Conservation (phyloP, 2,113 vertebrate species). For the Aegithalos caudatus region DNA sequence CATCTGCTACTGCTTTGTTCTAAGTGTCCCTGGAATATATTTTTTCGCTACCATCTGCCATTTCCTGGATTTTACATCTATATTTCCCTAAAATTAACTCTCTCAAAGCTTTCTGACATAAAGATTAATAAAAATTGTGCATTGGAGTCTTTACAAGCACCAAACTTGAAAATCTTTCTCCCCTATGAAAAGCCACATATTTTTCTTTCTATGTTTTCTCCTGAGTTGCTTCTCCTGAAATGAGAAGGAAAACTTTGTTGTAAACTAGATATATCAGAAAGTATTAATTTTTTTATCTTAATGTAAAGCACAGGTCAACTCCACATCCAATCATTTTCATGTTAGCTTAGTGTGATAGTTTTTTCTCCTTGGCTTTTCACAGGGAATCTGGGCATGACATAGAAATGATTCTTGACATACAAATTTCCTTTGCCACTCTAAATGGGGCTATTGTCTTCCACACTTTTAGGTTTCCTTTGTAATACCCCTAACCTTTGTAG, state of each 20-base stretch:
- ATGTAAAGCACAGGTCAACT: neutral
- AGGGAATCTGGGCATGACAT: neutral
- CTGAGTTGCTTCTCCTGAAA: neutral
- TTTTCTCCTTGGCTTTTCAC: neutral
- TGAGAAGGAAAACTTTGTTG: neutral
- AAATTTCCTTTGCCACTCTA: neutral
- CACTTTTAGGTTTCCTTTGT: neutral
- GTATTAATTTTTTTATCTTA: neutral
- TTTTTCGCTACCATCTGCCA: conserved; percentile 64
- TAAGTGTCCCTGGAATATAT: conserved; percentile 42
- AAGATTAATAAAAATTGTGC: neutral
- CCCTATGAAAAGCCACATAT: neutral
- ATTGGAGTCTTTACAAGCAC: neutral
- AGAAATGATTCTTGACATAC: neutral
- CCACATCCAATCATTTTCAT: neutral
- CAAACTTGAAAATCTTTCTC: neutral
- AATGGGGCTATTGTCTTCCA: neutral
- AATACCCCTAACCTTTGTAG: neutral
- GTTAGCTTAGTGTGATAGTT: neutral
- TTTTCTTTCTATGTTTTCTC: neutral
- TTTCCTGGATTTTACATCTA: conserved; percentile 51
- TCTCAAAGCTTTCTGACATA: neutral
- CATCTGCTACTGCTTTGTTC: neutral
- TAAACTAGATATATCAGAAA: neutral
- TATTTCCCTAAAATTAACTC: neutral